Base-by-base conservation (phyloP, 1,140 invertebrate species). In the Drosophila simulans region DNA sequence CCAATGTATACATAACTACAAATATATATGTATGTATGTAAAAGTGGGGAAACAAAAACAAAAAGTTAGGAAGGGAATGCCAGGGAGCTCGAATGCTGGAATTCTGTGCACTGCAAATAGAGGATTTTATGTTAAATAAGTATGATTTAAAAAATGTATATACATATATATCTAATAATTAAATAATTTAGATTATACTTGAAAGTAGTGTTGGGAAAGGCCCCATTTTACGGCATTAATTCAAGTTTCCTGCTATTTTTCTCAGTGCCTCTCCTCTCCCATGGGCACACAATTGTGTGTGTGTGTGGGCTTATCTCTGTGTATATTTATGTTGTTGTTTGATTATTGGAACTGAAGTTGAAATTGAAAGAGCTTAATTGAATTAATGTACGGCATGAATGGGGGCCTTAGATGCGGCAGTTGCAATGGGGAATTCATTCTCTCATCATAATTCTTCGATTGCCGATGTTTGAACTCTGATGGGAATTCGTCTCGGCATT, bases 281-380 rank as follows among this genome's bases (percentile, higher is more conserved):
- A 31, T 31, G 20, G 43, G 13, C 25, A 10, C 46, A 27, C 13
- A 48, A 27, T 27, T 27, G 11, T 13, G 37, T 37, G 10, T 37
- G 7, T 22, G 46, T 48, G 46, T 27, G 20, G 17, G 25, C 15
- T 49, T 49, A 49, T 49, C 46, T 37, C 27, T 12, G 20, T 34
- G 42, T 12, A 13, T 22, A 17, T 35, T 48, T 37, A 48, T 51
- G 40, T 39, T 51, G 40, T 39, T 25, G 10, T 20, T 11, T 64
- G 45, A 66, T 69, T 66, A 54, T 69, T 54, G 60, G n/a, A 40
- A 46, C 40, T 56, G 62, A 64, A 62, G 59, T 57, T 64, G 46
- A 34, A 46, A 71, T 65, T 60, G 70, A 79, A 70, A 62, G 62
- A 68, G 62, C 70, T 77, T 84, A 80, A 84, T 84, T 84, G 62